Conservation (phyloP, 2,888 invertebrate genomes). For the Lepidochitona cinerea region DNA sequence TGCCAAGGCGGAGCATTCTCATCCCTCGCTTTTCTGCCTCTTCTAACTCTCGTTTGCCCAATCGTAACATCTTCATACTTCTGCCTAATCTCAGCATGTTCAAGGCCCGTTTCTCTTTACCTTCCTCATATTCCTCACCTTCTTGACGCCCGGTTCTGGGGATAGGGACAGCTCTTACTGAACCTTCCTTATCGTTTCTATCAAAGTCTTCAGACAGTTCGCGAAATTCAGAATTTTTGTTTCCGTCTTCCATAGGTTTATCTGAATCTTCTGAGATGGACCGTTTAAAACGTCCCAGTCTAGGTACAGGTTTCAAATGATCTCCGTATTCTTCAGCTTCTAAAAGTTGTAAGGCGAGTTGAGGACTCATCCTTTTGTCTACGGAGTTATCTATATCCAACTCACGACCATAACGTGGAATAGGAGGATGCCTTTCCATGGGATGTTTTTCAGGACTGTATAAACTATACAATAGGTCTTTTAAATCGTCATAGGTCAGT, state of each 20-base stretch:
- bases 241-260: background rate
- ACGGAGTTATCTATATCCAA: background rate
- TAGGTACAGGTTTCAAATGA: background rate
- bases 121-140: background rate
- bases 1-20: conserved; percentile 2
- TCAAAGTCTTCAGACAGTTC: background rate
- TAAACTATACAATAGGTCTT: background rate
- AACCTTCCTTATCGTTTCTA: background rate
- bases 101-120: background rate
- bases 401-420: background rate
- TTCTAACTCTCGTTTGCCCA: background rate
- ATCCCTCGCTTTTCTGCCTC: background rate
- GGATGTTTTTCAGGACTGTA: background rate
- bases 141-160: conserved; percentile 1
- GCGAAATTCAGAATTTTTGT: background rate
- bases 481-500: background rate
- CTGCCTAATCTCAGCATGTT: background rate
- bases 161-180: background rate
- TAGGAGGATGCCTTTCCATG: background rate
- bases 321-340: background rate
- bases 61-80: background rate
- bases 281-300: background rate
- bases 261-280: background rate
- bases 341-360: background rate
- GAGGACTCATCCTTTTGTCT: background rate